Conservation (phyloP, 2,888 invertebrate species). For the Drosophila testacea region DNA sequence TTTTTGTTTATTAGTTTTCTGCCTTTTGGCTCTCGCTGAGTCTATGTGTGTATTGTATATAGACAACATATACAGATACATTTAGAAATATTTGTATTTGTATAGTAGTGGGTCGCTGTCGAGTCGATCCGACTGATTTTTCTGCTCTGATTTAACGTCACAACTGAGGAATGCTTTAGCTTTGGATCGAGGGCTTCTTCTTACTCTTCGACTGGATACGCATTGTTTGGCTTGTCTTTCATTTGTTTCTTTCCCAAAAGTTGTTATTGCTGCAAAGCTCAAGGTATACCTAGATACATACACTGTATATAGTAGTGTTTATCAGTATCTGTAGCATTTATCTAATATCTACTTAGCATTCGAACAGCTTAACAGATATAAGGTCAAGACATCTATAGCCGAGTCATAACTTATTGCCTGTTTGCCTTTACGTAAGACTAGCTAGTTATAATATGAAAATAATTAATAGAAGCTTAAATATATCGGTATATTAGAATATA, state of each 20-base stretch:
- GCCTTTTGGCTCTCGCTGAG: slow-evolving; percentile 32
- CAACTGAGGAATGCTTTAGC: slow-evolving; percentile 68
- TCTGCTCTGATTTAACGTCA: slow-evolving; percentile 73
- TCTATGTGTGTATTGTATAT: slow-evolving; percentile 34
- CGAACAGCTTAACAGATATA: slow-evolving; percentile 34
- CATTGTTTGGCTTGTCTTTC: slow-evolving; percentile 70
- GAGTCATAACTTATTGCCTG: slow-evolving; percentile 48
- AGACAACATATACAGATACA: slow-evolving; percentile 19
- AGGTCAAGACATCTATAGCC: slow-evolving; percentile 51
- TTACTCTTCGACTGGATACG: slow-evolving; percentile 44
- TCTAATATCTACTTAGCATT: slow-evolving; percentile 24
- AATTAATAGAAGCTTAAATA: not conserved
- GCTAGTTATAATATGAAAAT: not conserved
- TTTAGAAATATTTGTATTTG: slow-evolving; percentile 33
- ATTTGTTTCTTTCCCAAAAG: slow-evolving; percentile 58
- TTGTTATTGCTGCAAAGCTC: slow-evolving; percentile 55
- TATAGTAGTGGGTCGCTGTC: slow-evolving; percentile 65
- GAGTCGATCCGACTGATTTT: slow-evolving; percentile 55
- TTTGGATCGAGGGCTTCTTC: slow-evolving; percentile 29
- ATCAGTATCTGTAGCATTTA: slow-evolving; percentile 12
- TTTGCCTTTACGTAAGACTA: slow-evolving; percentile 32
- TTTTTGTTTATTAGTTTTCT: slow-evolving; percentile 78
- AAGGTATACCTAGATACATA: slow-evolving; percentile 40
- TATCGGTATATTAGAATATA: no score
- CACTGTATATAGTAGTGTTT: slow-evolving; percentile 13